These are phyloP conservation scores for Xestia xanthographa DNA, from an alignment of 2,888 invertebrate genomes.

Conservation along the genomic window DNA sequence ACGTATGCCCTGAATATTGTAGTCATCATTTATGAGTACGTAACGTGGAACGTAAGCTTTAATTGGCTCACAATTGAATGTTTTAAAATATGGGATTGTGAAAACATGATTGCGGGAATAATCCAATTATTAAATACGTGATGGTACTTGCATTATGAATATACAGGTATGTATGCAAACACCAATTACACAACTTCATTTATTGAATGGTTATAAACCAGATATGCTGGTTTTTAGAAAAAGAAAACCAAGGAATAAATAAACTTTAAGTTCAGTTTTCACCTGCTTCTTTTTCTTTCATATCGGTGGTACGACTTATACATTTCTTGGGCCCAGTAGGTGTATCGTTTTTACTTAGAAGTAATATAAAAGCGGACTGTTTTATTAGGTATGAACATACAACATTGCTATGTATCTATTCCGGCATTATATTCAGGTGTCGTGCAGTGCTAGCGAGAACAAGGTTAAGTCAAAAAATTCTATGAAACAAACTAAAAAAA, in stretches of 20 bases:
- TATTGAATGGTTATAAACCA: not conserved
- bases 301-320: not conserved
- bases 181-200: not conserved
- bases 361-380: not conserved
- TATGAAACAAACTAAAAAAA: not conserved
- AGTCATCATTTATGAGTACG: constrained; percentile 18
- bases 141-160: not conserved
- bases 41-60: constrained; percentile 19
- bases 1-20: constrained; percentile 53
- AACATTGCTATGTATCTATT: not conserved
- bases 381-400: not conserved
- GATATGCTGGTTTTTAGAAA: not conserved
- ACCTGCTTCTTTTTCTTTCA: not conserved
- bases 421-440: not conserved
- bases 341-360: not conserved
- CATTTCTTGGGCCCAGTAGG: not conserved
- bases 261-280: not conserved
- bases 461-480: not conserved
- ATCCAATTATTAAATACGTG: not conserved
- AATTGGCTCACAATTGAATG: constrained; percentile 26
- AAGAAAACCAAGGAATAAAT: not conserved
- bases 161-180: not conserved
- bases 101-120: not conserved
- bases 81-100: constrained; percentile 21
- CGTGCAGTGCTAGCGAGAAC: not conserved